These are phyloP conservation scores for Napeogenes sylphis DNA, from an alignment of 2,888 invertebrate genomes.

Conservation along the genomic window DNA sequence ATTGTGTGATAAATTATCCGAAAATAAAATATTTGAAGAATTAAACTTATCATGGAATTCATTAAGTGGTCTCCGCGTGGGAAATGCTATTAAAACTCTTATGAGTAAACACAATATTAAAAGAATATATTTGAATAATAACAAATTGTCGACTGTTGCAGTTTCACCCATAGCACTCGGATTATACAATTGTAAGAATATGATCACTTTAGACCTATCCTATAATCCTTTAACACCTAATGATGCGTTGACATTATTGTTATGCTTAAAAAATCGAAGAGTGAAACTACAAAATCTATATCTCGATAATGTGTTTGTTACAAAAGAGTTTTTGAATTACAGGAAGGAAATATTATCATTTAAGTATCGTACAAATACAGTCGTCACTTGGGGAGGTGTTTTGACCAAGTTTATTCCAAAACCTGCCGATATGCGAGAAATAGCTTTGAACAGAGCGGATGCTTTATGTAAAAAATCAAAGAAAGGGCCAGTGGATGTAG, in stretches of 20 bases:
- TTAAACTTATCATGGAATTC: conserved; percentile 44
- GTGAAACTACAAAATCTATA: conserved; percentile 42
- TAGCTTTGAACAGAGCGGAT: conserved; percentile 44
- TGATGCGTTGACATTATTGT: conserved; percentile 41
- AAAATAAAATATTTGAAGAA: conserved; percentile 33
- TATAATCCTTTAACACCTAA: conserved; percentile 43
- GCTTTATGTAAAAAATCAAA: conserved; percentile 40
- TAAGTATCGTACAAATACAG: conserved; percentile 34
- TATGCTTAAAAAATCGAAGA: conserved; percentile 30
- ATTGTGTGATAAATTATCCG: conserved; percentile 33
- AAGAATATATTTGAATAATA: conserved; percentile 38
- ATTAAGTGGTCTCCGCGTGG: conserved; percentile 33
- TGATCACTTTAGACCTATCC: conserved; percentile 46
- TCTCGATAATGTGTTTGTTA: conserved; percentile 44
- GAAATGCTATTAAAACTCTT: conserved; percentile 32
- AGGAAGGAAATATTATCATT: conserved; percentile 33
- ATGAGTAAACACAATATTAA: conserved; percentile 30
- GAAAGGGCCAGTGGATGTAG: conserved; percentile 43
- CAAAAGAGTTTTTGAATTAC: conserved; percentile 38
- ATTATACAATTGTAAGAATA: conserved; percentile 34
- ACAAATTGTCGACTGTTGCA: conserved; percentile 34
- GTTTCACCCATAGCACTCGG: conserved; percentile 33
- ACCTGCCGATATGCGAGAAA: conserved; percentile 36
- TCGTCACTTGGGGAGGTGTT: conserved; percentile 42
- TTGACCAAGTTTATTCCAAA: conserved; percentile 24